Base-by-base conservation (phyloP, 2,888 invertebrate genomes). In the Platycheirus albimanus region DNA sequence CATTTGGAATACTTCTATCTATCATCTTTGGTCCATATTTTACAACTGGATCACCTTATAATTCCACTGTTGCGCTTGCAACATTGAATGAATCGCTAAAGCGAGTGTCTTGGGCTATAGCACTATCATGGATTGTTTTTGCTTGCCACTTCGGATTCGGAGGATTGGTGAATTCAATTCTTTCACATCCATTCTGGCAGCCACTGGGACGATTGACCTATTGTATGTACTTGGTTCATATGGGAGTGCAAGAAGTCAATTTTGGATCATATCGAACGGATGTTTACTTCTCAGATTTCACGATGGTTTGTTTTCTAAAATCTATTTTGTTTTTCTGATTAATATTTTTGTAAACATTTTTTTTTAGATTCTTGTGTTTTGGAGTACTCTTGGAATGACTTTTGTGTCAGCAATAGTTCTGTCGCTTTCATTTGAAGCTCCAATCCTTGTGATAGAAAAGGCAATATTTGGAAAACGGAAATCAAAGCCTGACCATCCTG, bases 51-150 rank as follows among this genome's bases (percentile, higher is more conserved):
- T 56, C 10, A 10, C 56, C 56, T 1, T 56, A 38, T 41, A 3
- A 24, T 20, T 41, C 15, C 0, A 56, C 20, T 24, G 24, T 41
- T 41, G 13, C 13, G 0, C 4, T 13, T 10, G 56, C 47, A 36
- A 77, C 74, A 7, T 17, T 85, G 6, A 84, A 74, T 43, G 80
- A 81, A 19, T 51, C 85, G 11, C 63, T 85, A 8, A 76, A 76
- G 28, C 77, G 86, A 10, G 47, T 83, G 2, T 52, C 64, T 10
- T 86, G 86, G 86, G 52, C 79, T 2, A 15, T 86, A 3, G 61
- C 83, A 13, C 10, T 86, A 1, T 51, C 77, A 8, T 87, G 86
- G 86, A 85, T 86, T 36, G 80, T 86, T 24, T 87, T 86, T 54
- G 80, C 84, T 2, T 86, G 87, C 17, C 74, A 66, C 30, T 80